These are phyloP conservation scores for Cephalopholis sonnerati DNA, from an alignment of 2,113 vertebrate genomes.

Conservation along the genomic window DNA sequence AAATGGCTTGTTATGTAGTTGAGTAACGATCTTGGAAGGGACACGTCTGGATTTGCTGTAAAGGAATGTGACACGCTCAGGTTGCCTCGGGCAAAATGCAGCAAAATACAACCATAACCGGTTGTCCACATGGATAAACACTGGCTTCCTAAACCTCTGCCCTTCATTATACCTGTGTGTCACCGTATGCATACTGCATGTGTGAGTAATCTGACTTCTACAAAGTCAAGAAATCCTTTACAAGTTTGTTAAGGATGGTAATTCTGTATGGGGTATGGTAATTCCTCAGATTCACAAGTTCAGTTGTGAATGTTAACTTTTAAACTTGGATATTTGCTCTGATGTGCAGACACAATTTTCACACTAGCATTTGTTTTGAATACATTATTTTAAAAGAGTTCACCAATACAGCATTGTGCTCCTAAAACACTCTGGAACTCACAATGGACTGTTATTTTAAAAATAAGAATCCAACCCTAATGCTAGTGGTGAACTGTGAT, in stretches of 20 bases:
- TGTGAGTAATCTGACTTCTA: background rate
- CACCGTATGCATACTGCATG: background rate
- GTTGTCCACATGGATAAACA: background rate
- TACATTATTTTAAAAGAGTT: too few relatives aligned
- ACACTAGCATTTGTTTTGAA: too few relatives aligned
- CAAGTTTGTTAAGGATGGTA: background rate
- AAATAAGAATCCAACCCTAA: too few relatives aligned
- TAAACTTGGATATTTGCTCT: too few relatives aligned
- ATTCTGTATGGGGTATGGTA: too few relatives aligned
- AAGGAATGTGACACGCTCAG: slow-evolving; percentile 30
- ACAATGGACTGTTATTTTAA: too few relatives aligned
- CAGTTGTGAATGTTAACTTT: too few relatives aligned
- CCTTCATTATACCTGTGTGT: background rate
- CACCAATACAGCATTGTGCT: too few relatives aligned
- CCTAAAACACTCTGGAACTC: too few relatives aligned
- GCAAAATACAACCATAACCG: background rate
- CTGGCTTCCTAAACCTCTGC: background rate
- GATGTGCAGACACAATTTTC: too few relatives aligned
- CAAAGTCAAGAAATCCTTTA: background rate
- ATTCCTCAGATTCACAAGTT: too few relatives aligned
- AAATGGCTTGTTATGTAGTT: background rate
- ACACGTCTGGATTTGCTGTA: slow-evolving; percentile 41
- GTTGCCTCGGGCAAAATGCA: background rate
- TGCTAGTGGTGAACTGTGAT: too few relatives aligned
- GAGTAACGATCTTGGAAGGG: background rate